phyloP scores from a whole-genome alignment of 2,797 vertebrate species.

The Galago senegalensis region DNA sequence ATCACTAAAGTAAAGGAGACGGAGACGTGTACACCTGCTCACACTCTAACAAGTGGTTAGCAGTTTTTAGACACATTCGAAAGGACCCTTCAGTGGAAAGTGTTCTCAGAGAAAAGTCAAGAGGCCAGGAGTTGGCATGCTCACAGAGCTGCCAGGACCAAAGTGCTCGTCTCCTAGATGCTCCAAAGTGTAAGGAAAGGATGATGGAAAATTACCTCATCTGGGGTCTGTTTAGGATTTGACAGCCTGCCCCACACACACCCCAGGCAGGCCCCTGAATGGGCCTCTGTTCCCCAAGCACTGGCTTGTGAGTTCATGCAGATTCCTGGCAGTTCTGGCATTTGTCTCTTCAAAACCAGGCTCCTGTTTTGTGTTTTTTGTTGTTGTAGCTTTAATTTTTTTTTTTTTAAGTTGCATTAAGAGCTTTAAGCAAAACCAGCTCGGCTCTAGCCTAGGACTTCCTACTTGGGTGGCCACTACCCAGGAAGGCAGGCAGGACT shows the following conservation, averaged over 20 bases:
- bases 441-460: background rate
- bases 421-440: slow-evolving; percentile 27
- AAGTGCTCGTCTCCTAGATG: slow-evolving; percentile 55
- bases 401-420: background rate
- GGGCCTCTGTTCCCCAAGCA: background rate
- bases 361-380: background rate
- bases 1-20: slow-evolving; percentile 31
- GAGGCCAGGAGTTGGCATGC: slow-evolving; percentile 52
- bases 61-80: slow-evolving; percentile 72
- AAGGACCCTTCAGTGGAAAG: slow-evolving; percentile 73
- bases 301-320: background rate
- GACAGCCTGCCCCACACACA: background rate
- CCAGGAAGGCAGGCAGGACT: background rate
- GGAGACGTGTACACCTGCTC: slow-evolving; percentile 62
- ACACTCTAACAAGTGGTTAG: slow-evolving; percentile 56
- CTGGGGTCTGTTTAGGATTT: background rate
- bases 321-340: background rate
- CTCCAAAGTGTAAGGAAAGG: background rate
- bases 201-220: background rate
- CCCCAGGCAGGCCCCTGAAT: background rate
- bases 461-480: background rate
- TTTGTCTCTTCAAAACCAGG: slow-evolving; percentile 16
- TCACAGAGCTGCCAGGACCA: slow-evolving; percentile 40
- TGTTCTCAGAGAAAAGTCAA: slow-evolving; percentile 82
- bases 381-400: no score